phyloP scores from a whole-genome alignment of 2,888 invertebrate genomes.

The Calameuta pallipes region DNA sequence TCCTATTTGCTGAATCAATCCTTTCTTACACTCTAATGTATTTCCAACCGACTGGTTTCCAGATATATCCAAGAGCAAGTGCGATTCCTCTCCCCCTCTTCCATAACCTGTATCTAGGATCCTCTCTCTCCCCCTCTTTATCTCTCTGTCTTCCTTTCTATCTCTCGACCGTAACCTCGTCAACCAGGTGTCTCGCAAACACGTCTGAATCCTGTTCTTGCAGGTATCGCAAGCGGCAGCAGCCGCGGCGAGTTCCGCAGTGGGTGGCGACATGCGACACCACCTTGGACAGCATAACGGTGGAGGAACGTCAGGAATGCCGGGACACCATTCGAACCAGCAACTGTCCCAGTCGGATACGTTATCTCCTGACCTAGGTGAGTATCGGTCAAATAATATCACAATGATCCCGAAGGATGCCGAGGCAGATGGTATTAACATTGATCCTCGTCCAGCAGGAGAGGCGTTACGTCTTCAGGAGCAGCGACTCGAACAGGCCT shows the following conservation, averaged over 20 bases:
- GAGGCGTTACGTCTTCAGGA: constrained; percentile 73
- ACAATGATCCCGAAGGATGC: background rate
- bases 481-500: constrained; percentile 84
- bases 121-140: background rate
- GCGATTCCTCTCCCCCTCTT: background rate
- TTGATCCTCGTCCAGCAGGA: constrained; percentile 39
- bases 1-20: background rate
- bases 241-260: constrained; percentile 64
- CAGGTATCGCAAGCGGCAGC: constrained; percentile 63
- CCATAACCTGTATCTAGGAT: background rate
- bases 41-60: background rate
- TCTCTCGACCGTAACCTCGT: background rate
- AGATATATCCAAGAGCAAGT: background rate
- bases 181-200: constrained; percentile 2
- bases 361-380: constrained; percentile 62
- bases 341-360: constrained; percentile 62
- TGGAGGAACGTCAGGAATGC: constrained; percentile 58
- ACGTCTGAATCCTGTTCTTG: background rate
- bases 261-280: constrained; percentile 64
- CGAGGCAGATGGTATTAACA: background rate
- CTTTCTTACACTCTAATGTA: background rate
- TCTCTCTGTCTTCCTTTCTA: background rate
- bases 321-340: constrained; percentile 63
- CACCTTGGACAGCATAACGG: constrained; percentile 64
- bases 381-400: constrained; percentile 31